Conservation (phyloP, 2,113 vertebrate genomes). For the Rhizomys pruinosus region DNA sequence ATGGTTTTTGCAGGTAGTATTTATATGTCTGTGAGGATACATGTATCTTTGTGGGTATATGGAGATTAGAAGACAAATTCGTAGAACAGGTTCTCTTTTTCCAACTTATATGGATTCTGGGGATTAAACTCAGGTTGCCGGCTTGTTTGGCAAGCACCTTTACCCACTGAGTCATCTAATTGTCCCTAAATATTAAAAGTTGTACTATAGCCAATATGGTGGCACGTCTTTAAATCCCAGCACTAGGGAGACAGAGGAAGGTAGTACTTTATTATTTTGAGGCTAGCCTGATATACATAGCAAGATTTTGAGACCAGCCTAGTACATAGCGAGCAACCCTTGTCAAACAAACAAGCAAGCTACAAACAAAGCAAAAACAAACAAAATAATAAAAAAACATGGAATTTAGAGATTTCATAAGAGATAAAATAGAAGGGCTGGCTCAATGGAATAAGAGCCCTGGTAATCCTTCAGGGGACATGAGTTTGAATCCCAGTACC, state of each 20-base stretch:
- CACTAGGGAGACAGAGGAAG: not conserved
- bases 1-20: no score
- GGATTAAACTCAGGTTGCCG: not conserved
- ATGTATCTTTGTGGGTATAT: no score
- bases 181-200: not conserved
- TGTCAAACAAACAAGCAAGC: not conserved
- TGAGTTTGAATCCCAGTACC: no score
- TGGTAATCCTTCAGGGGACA: no score
- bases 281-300: not conserved
- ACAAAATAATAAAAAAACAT: no score
- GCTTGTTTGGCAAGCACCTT: not conserved
- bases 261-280: not conserved
- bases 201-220: not conserved
- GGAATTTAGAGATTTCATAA: constrained; percentile 7
- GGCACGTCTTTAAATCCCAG: no score
- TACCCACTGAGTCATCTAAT: not conserved
- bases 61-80: no score
- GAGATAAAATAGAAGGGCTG: not conserved
- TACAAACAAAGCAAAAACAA: no score
- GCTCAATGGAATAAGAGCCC: no score
- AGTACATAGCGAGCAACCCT: not conserved
- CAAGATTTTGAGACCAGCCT: not conserved
- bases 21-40: no score
- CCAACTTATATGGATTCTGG: not conserved
- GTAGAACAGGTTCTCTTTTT: not conserved